Base-by-base conservation (phyloP, 2,888 invertebrate species). In the Pocota personata region DNA sequence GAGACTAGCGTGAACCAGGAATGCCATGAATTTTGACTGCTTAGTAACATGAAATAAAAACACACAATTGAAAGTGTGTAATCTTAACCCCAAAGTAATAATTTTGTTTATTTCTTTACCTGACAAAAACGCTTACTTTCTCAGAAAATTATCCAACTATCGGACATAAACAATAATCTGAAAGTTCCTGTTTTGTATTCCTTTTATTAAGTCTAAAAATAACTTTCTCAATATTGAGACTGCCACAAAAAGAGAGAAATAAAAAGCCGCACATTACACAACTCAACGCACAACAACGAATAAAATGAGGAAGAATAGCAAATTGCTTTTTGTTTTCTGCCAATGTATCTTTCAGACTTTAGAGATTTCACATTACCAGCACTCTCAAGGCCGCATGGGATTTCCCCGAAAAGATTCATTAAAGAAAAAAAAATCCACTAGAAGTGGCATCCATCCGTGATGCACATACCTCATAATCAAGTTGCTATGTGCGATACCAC, bases 361-460 rank as follows among this genome's bases (percentile, higher is more conserved):
- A 24, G n/a, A 62, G 64, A 75, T 64, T 64, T 64, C 64, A 55
- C 52, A 64, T 55, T n/a, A 43, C 19, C 43, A 62, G 40, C 37
- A 50, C 30, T 52, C 69, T 62, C 78, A 78, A 78, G 78, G 78
- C 69, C 78, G 52, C 46, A 14, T 60, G 69, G 69, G 69, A 78
- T 78, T 78, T 78, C 43, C 75, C 69, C 50, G 35, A 19, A 69
- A 67, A 69, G 30, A 43, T 12, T 5, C 37, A 50, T 6, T 1
- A 32, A 55, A 64, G 32, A 55, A 50, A 40, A 16, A 24, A 30
- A n/a, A 43, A 30, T 30, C 40, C 35, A 73, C 48, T n/a, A 16
- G 21, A 69, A 69, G 43, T 30, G n/a, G 30, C 21, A 46, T 71
- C 43, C 30, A 64, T 64, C 57, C 24, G 62, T 32, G 48, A 37